phyloP scores from a whole-genome alignment of 2,888 invertebrate genomes.

The Drosophila recens region DNA sequence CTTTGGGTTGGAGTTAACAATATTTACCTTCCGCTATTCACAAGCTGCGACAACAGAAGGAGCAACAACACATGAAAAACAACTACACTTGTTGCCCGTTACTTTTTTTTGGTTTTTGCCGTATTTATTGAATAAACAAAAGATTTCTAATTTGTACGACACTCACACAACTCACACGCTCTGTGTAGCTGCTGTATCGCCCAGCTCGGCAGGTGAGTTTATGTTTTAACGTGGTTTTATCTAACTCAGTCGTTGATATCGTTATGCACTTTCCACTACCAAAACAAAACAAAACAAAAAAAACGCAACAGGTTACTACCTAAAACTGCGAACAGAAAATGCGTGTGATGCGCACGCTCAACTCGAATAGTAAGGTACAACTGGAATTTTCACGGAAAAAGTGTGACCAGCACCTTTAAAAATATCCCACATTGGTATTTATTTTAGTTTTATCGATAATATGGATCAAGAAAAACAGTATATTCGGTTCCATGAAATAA shows the following conservation, averaged over 20 bases:
- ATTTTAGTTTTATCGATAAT: not conserved
- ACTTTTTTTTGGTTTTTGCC: slow-evolving; percentile 34
- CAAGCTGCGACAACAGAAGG: slow-evolving; percentile 33
- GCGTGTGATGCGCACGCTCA: slow-evolving; percentile 45
- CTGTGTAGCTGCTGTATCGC: not conserved
- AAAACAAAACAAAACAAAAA: slow-evolving; percentile 51
- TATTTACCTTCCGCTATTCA: slow-evolving; percentile 59
- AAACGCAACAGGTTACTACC: slow-evolving; percentile 54
- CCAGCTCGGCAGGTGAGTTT: slow-evolving; percentile 29
- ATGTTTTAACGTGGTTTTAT: slow-evolving; percentile 45
- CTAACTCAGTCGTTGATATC: slow-evolving; percentile 43
- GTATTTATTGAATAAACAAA: slow-evolving; percentile 55
- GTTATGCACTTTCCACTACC: slow-evolving; percentile 58
- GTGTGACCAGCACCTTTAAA: slow-evolving; percentile 1
- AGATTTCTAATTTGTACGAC: slow-evolving; percentile 56
- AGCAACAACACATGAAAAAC: slow-evolving; percentile 14
- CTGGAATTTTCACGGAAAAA: slow-evolving; percentile 18
- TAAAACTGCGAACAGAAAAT: slow-evolving; percentile 11
- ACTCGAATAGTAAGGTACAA: slow-evolving; percentile 45
- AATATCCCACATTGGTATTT: not conserved
- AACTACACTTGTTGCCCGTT: slow-evolving; percentile 52
- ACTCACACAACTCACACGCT: slow-evolving; percentile 54
- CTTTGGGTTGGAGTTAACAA: slow-evolving; percentile 35
- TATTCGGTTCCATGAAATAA: no score
- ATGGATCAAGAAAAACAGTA: no score